A percentile compares a stretch with the other conserved stretches of the same genome.
phyloP scores from a whole-genome alignment of 2,113 vertebrate species.

The Ammodramus savannarum region DNA sequence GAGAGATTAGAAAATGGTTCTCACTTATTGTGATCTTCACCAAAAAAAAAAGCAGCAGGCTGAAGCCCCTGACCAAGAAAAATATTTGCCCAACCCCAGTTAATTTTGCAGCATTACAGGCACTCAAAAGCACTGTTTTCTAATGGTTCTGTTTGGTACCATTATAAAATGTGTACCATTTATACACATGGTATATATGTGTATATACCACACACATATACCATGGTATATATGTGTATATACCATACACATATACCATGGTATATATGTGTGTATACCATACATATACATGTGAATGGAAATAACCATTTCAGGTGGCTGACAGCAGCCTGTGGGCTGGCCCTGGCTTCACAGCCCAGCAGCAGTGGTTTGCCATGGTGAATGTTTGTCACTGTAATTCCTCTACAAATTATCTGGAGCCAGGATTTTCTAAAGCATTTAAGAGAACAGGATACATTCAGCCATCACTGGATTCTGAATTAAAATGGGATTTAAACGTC shows the following conservation, averaged over 20 bases:
- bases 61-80: background rate
- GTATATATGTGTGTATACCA: no score
- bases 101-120: background rate
- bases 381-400: background rate
- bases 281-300: no score
- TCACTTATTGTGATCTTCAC: background rate
- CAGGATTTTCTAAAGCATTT: background rate
- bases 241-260: no score
- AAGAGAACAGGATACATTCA: background rate
- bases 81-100: background rate
- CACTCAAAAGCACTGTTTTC: rapidly evolving
- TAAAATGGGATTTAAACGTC: slow-evolving; percentile 18
- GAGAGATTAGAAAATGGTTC: background rate
- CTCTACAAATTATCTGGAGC: background rate
- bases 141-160: background rate
- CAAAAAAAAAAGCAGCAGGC: background rate
- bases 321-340: background rate
- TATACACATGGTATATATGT: background rate
- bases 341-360: background rate
- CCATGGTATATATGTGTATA: background rate
- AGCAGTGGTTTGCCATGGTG: rapidly evolving
- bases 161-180: no score
- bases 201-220: no score
- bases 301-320: background rate
- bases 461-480: background rate